Conservation (phyloP, 1,140 invertebrate species). For the Thaumatotibia leucotreta region DNA sequence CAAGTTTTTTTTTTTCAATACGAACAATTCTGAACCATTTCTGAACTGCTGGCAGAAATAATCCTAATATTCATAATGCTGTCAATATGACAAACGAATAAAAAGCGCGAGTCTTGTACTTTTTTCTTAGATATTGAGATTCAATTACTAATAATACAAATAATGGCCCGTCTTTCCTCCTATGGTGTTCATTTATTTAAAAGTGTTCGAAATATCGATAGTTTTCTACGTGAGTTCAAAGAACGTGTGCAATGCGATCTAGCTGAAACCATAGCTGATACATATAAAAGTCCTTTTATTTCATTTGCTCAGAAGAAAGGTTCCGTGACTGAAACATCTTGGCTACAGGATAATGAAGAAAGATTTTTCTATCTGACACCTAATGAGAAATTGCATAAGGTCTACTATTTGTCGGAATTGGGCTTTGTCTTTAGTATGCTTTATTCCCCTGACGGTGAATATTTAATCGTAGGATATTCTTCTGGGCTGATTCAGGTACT, state of each 20-base stretch:
- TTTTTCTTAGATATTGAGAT: neutral
- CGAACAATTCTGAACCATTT: no score
- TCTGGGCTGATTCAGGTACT: conserved; percentile 59
- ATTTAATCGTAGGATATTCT: conserved; percentile 52
- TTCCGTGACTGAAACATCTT: conserved; percentile 32
- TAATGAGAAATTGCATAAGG: conserved; percentile 34
- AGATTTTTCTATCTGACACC: conserved; percentile 50
- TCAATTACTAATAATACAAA: neutral
- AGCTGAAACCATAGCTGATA: conserved; percentile 27
- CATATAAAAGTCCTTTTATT: conserved; percentile 28
- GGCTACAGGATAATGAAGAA: conserved; percentile 51
- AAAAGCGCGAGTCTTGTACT: neutral
- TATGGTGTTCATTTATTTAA: neutral
- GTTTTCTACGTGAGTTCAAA: conserved; percentile 50
- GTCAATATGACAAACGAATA: neutral
- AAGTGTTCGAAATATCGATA: conserved; percentile 33
- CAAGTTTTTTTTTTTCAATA: no score
- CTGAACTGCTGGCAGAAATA: no score
- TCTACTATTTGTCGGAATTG: conserved; percentile 46
- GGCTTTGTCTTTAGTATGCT: conserved; percentile 54
- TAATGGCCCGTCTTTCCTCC: neutral
- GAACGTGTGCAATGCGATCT: conserved; percentile 44
- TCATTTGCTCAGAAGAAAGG: conserved; percentile 49
- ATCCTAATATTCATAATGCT: no score
- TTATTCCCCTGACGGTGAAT: conserved; percentile 46